Conservation (phyloP, 2,113 vertebrate species). For the Gallinago media region DNA sequence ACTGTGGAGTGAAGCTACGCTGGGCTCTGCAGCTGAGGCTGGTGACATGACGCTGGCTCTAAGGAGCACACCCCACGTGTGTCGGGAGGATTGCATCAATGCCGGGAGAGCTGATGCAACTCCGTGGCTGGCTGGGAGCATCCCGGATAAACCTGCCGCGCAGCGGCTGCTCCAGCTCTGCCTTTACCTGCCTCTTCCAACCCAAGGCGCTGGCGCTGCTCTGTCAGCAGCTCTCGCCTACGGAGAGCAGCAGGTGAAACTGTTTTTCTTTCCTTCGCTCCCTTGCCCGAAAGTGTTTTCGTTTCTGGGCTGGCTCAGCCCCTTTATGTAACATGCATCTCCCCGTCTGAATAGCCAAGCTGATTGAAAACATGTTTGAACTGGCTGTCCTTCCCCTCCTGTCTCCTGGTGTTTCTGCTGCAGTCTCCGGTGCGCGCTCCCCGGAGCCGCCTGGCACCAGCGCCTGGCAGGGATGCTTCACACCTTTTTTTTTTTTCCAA, state of each 20-base stretch:
- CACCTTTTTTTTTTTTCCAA: not conserved
- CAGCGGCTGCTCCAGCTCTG: not conserved
- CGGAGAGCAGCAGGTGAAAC: conserved; percentile 21
- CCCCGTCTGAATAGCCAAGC: not conserved
- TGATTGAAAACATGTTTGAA: conserved; percentile 37
- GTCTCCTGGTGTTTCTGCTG: conserved; percentile 30
- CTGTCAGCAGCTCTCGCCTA: not conserved
- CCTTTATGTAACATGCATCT: conserved; percentile 24
- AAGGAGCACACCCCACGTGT: accelerated
- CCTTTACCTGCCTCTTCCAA: not conserved
- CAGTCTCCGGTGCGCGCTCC: not conserved
- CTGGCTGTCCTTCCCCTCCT: conserved; percentile 38
- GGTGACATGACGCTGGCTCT: accelerated
- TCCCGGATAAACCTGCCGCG: not conserved
- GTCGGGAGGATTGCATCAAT: not conserved
- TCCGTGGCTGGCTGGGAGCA: not conserved
- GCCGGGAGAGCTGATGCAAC: not conserved
- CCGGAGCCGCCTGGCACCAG: not conserved
- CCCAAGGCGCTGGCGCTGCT: accelerated
- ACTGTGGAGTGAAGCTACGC: accelerated
- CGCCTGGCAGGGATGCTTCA: not conserved
- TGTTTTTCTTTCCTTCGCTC: conserved; percentile 11
- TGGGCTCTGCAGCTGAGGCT: not conserved
- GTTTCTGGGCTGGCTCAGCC: conserved; percentile 13
- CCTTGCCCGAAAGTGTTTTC: not conserved